These are phyloP conservation scores for Chaetodon trifasciatus DNA, from an alignment of 2,797 vertebrate species.

Conservation along the genomic window DNA sequence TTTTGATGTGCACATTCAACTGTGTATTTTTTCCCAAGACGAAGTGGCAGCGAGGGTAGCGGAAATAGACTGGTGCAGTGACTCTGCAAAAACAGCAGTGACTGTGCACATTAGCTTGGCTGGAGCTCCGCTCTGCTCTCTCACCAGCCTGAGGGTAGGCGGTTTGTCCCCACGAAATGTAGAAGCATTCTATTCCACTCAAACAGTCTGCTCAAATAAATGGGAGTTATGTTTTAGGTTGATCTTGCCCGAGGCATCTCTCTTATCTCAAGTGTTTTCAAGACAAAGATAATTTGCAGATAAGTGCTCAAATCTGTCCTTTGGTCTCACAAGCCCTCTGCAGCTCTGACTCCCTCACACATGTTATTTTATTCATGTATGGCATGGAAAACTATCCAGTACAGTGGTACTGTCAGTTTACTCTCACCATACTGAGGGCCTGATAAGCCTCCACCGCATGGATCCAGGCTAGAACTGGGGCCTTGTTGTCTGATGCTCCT, in stretches of 20 bases:
- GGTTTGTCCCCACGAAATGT: constrained; percentile 18
- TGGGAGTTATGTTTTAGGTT: constrained; percentile 19
- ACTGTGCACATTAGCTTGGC: constrained; percentile 33
- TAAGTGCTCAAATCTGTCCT: constrained; percentile 11
- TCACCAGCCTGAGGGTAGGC: constrained; percentile 12
- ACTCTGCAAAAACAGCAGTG: constrained; percentile 45
- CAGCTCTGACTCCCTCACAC: neutral
- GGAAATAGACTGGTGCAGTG: constrained; percentile 40
- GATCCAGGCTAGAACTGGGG: constrained; percentile 94
- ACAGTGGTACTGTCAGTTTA: neutral
- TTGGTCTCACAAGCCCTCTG: neutral
- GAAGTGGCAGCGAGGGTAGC: neutral
- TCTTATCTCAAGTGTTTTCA: constrained; percentile 23
- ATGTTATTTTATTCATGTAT: neutral
- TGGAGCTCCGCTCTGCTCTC: constrained; percentile 15
- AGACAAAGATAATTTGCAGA: constrained; percentile 16
- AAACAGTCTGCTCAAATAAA: constrained; percentile 27
- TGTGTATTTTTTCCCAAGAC: constrained; percentile 2
- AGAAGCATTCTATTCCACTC: neutral
- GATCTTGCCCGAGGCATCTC: neutral
- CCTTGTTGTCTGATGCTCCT: constrained; percentile 95
- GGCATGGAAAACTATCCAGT: neutral
- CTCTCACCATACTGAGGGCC: constrained; percentile 88
- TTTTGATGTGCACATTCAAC: constrained; percentile 24
- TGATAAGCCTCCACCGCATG: constrained; percentile 89